Evolutionary conservation across 2,888 invertebrate species (phyloP).

Genomic region (Apeira syringaria): DNA sequence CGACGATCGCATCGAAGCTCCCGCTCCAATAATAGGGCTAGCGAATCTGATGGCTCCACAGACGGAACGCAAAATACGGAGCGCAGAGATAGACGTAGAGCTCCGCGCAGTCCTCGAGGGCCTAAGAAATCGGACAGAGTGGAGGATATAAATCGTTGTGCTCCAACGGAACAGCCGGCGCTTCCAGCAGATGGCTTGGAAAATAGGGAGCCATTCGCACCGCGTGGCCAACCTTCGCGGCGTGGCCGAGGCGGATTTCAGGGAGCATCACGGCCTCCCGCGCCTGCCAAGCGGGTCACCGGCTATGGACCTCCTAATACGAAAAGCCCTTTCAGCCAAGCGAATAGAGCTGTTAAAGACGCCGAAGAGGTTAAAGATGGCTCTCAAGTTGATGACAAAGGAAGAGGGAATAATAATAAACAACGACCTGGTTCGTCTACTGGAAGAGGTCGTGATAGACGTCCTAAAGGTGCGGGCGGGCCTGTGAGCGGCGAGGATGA

Average conservation of each 20-base stretch:
- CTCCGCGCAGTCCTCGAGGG: conserved; percentile 78
- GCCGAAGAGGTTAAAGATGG: conserved; percentile 64
- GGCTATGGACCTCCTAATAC: conserved; percentile 92
- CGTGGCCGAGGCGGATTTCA: conserved; percentile 89
- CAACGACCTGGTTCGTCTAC: conserved; percentile 87
- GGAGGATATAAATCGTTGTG: conserved; percentile 66
- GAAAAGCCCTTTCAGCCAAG: conserved; percentile 88
- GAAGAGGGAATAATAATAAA: conserved; percentile 87
- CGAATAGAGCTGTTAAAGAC: conserved; percentile 66
- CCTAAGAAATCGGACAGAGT: conserved; percentile 85
- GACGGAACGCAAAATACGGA: conserved; percentile 85
- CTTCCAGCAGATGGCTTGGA: conserved; percentile 58
- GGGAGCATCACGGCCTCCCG: conserved; percentile 70
- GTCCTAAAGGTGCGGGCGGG: conserved; percentile 61
- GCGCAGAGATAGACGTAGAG: conserved; percentile 82
- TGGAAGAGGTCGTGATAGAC: conserved; percentile 76
- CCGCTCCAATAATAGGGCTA: conserved; percentile 76
- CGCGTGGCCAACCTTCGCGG: conserved; percentile 94
- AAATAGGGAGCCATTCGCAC: conserved; percentile 90
- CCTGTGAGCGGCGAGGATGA: conserved; percentile 81
- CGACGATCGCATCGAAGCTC: conserved; percentile 77
- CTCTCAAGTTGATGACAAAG: conserved; percentile 83
- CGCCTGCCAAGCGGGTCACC: conserved; percentile 85
- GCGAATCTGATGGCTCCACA: conserved; percentile 90
- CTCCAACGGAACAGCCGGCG: conserved; percentile 44